These are phyloP conservation scores for Potorous gilbertii DNA, from an alignment of 2,797 vertebrate genomes.

Conservation along the genomic window DNA sequence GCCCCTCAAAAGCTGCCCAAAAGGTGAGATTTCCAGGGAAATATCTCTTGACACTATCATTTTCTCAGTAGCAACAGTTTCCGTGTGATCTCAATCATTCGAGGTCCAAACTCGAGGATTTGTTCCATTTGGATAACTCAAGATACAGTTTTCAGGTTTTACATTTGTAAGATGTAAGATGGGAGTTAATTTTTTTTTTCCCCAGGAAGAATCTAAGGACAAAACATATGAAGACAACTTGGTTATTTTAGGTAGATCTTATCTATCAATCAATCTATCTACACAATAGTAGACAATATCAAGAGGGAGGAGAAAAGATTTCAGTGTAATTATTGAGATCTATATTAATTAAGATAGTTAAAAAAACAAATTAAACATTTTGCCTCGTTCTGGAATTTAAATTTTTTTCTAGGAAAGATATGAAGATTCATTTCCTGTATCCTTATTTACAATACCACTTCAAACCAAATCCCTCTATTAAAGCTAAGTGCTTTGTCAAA, in stretches of 20 bases:
- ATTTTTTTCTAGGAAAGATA: constrained; percentile 60
- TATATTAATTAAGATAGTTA: constrained; percentile 58
- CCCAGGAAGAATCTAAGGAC: constrained; percentile 38
- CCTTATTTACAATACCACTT: constrained; percentile 67
- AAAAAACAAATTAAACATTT: constrained; percentile 59
- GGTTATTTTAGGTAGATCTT: constrained; percentile 10
- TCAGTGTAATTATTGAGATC: constrained; percentile 49
- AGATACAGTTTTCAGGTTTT: constrained; percentile 55
- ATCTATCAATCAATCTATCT: background rate
- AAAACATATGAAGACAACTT: constrained; percentile 55
- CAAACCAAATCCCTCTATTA: constrained; percentile 71
- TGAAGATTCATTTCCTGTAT: constrained; percentile 73
- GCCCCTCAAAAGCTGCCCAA: constrained; percentile 96
- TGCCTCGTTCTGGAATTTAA: constrained; percentile 68
- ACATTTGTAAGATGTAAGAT: constrained; percentile 61
- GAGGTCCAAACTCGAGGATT: constrained; percentile 53
- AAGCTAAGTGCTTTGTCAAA: constrained; percentile 79
- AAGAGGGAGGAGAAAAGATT: constrained; percentile 31
- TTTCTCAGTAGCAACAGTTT: constrained; percentile 41
- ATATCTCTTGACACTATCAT: constrained; percentile 57
- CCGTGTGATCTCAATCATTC: constrained; percentile 57
- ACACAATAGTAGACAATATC: background rate
- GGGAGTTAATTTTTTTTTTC: constrained; percentile 16
- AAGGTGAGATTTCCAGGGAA: constrained; percentile 90
- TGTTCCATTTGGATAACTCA: constrained; percentile 63